Conservation (phyloP, 1,140 invertebrate genomes). For the Luehdorfia chinensis region DNA sequence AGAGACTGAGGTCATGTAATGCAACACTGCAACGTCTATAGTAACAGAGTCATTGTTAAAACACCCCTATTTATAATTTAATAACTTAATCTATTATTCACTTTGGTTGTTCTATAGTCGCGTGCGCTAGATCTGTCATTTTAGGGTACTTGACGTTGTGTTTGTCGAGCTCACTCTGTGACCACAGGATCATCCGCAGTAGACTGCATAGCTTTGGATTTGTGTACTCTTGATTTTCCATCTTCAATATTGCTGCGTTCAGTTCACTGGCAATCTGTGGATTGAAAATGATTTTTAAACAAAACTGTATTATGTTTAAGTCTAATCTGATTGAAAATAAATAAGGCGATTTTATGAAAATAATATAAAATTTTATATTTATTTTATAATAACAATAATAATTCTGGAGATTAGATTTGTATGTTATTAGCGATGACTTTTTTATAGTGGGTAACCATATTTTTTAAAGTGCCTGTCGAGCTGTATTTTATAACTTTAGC, state of each 20-base stretch:
- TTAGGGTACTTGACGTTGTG: slow-evolving; percentile 95
- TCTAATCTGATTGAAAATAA: no score
- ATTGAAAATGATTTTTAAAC: slow-evolving; percentile 25
- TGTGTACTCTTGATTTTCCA: slow-evolving; percentile 92
- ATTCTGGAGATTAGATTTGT: no score
- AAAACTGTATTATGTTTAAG: slow-evolving; percentile 5
- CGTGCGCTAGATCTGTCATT: slow-evolving; percentile 92
- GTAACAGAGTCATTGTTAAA: slow-evolving; percentile 15
- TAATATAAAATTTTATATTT: no score
- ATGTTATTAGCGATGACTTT: neutral
- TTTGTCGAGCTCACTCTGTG: slow-evolving; percentile 95
- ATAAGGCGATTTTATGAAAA: no score
- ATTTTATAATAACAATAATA: no score
- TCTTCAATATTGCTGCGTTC: slow-evolving; percentile 96
- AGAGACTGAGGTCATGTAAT: neutral
- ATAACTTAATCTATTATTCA: slow-evolving; percentile 44
- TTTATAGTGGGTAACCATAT: no score
- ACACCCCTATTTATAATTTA: slow-evolving; percentile 8
- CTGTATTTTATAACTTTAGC: no score
- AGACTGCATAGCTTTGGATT: slow-evolving; percentile 94
- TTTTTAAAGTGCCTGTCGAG: no score
- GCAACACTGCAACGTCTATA: slow-evolving; percentile 12
- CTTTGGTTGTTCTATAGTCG: slow-evolving; percentile 87
- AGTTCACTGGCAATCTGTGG: slow-evolving; percentile 96
- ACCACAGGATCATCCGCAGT: slow-evolving; percentile 95